These are phyloP conservation scores for Hypercompe scribonia DNA, from an alignment of 2,888 invertebrate genomes.

Conservation along the genomic window DNA sequence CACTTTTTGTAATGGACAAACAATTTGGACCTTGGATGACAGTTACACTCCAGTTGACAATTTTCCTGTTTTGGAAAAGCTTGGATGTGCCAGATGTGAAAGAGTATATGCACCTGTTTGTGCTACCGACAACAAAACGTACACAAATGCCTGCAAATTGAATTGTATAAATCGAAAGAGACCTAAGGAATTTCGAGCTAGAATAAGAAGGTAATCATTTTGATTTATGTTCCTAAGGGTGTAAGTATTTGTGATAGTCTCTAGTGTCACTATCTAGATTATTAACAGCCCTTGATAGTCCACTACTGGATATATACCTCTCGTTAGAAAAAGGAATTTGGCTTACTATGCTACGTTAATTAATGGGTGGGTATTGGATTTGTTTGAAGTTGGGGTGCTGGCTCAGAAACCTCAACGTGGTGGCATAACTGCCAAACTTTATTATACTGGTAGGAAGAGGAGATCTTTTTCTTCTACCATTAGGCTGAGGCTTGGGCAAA, in stretches of 20 bases:
- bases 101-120: background rate
- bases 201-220: background rate
- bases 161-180: constrained; percentile 14
- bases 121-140: constrained; percentile 5
- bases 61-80: constrained; percentile 7
- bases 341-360: too few species aligned
- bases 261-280: too few species aligned
- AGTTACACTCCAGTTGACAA: constrained; percentile 10
- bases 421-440: too few species aligned
- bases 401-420: too few species aligned
- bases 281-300: too few species aligned
- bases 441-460: too few species aligned
- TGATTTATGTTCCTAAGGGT: background rate
- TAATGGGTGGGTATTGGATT: too few species aligned
- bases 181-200: background rate
- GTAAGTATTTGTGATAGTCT: background rate
- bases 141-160: constrained; percentile 14
- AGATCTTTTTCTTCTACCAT: too few species aligned
- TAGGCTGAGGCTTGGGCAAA: too few species aligned
- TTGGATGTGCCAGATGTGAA: constrained; percentile 3
- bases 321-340: too few species aligned
- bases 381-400: too few species aligned
- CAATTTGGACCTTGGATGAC: background rate
- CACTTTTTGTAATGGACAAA: background rate
- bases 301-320: too few species aligned